phyloP scores from a whole-genome alignment of 2,888 invertebrate genomes.

The Dicyrtoma fusca region DNA sequence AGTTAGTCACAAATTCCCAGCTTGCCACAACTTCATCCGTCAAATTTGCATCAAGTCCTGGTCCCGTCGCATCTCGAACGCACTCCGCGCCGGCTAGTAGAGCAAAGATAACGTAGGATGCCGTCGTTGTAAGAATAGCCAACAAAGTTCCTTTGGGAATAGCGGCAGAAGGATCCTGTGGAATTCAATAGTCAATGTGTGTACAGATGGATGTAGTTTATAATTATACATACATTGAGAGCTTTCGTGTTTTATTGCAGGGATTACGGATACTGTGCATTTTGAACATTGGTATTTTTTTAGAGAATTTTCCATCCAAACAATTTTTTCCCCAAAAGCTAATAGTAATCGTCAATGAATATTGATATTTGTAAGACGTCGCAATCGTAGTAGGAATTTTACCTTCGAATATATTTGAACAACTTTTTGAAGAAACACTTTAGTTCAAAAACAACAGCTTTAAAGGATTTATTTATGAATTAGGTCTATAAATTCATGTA shows the following conservation, averaged over 20 bases:
- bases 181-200: neutral
- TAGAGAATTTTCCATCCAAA: too few species aligned
- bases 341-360: too few species aligned
- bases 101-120: slow-evolving; percentile 63
- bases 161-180: slow-evolving; percentile 58
- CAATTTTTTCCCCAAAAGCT: too few species aligned
- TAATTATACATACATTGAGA: neutral
- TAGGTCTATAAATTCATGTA: too few species aligned
- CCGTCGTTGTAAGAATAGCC: slow-evolving; percentile 64
- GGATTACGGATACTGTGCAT: neutral
- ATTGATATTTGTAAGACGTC: too few species aligned
- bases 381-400: too few species aligned
- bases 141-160: slow-evolving; percentile 64
- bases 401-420: too few species aligned
- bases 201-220: neutral
- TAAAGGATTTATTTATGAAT: too few species aligned
- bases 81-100: slow-evolving; percentile 61
- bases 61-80: slow-evolving; percentile 58
- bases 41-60: slow-evolving; percentile 46
- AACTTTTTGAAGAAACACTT: too few species aligned
- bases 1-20: slow-evolving; percentile 46
- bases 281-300: neutral
- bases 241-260: neutral
- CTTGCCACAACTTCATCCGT: slow-evolving; percentile 43
- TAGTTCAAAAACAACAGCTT: too few species aligned